phyloP scores from a whole-genome alignment of 2,113 vertebrate genomes.

The Gobio gobio region DNA sequence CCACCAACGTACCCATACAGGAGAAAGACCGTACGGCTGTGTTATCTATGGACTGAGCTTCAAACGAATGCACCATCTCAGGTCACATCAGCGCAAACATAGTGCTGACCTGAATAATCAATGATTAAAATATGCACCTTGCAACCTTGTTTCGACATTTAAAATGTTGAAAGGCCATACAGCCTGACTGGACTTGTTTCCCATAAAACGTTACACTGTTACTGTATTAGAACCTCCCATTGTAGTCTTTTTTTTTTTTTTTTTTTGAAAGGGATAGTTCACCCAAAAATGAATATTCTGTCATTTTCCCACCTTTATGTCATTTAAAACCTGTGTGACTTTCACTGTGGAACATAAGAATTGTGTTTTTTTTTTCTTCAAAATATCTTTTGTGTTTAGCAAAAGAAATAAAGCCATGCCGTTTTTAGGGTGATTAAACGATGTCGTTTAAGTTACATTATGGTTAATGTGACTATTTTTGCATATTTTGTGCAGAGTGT shows the following conservation, averaged over 20 bases:
- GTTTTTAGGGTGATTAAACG: background rate
- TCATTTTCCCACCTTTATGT: background rate
- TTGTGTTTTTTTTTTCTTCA: background rate
- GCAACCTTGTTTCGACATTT: background rate
- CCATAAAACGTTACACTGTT: background rate
- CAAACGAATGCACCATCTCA: constrained; percentile 78
- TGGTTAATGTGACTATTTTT: background rate
- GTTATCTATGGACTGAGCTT: constrained; percentile 76
- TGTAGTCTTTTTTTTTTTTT: background rate
- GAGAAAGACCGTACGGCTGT: constrained; percentile 78
- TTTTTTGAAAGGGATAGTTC: background rate
- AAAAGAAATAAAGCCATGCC: background rate
- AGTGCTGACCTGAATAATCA: constrained; percentile 58
- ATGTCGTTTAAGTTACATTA: background rate
- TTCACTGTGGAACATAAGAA: background rate
- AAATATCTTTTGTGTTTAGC: background rate
- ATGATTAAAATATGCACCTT: background rate
- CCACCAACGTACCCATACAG: constrained; percentile 79
- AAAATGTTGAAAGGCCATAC: background rate
- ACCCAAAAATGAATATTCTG: background rate
- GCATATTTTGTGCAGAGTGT: background rate
- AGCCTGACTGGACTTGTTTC: background rate
- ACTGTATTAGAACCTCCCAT: background rate
- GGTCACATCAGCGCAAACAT: constrained; percentile 76
- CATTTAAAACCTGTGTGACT: background rate